phyloP scores from a whole-genome alignment of 2,797 vertebrate genomes.

The Zalophus californianus region DNA sequence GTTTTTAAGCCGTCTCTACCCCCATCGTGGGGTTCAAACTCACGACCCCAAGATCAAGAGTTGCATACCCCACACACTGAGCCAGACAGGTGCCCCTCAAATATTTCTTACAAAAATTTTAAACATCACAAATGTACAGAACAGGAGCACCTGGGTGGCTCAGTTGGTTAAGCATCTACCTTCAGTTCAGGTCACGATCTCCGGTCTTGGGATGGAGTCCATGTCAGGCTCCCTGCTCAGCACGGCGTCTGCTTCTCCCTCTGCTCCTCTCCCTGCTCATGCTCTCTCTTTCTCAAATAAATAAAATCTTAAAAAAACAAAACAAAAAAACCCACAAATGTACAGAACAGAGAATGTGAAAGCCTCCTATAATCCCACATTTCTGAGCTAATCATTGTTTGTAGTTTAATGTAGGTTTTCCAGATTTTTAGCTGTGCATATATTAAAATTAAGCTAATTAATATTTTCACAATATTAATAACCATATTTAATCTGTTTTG shows the following conservation, averaged over 20 bases:
- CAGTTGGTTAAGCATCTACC: too few relatives aligned
- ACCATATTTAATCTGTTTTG: background rate
- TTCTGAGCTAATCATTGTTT: background rate
- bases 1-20: background rate
- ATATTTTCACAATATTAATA: slow-evolving; percentile 37
- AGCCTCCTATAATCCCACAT: background rate
- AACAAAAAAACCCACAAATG: background rate
- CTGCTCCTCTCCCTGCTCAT: too few relatives aligned
- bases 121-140: background rate
- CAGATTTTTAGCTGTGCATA: background rate
- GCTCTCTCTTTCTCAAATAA: too few relatives aligned
- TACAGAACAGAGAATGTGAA: background rate
- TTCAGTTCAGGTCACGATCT: too few relatives aligned
- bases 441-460: slow-evolving; percentile 22
- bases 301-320: too few relatives aligned
- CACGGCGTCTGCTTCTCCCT: too few relatives aligned
- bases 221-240: too few relatives aligned
- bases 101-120: background rate
- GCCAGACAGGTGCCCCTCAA: background rate
- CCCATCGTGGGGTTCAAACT: background rate
- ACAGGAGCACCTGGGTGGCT: too few relatives aligned
- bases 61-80: background rate
- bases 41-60: background rate
- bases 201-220: too few relatives aligned
- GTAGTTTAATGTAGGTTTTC: background rate